Evolutionary conservation across 2,888 invertebrate species (phyloP).

Genomic region (Stenodera caucasica): DNA sequence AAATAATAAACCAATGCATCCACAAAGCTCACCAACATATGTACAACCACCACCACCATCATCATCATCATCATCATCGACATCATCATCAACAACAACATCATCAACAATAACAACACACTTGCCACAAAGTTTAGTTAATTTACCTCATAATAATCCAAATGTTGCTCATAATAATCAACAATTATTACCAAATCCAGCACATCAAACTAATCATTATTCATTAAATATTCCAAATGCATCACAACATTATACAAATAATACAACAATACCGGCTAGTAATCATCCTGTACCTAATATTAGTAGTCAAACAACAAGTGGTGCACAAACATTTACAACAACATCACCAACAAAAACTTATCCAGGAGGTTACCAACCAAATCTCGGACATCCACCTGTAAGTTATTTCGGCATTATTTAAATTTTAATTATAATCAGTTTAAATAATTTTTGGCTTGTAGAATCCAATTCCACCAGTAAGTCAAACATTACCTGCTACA

Average conservation of each 20-base stretch:
- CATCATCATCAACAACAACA: constrained; percentile 32
- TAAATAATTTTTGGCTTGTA: constrained; percentile 29
- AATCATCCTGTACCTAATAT: constrained; percentile 47
- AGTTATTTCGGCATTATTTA: constrained; percentile 20
- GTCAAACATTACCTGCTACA: constrained; percentile 43
- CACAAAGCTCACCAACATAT: constrained; percentile 46
- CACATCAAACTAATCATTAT: constrained; percentile 44
- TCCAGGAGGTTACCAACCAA: constrained; percentile 44
- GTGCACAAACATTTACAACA: constrained; percentile 36
- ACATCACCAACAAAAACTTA: constrained; percentile 37
- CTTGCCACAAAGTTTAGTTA: constrained; percentile 46
- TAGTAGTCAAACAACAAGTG: constrained; percentile 36
- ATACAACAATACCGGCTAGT: constrained; percentile 44
- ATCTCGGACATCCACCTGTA: constrained; percentile 44
- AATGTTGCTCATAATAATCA: constrained; percentile 40
- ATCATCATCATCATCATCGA: constrained; percentile 44
- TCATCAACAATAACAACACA: constrained; percentile 47
- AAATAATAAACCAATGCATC: constrained; percentile 48
- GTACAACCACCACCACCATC: constrained; percentile 44
- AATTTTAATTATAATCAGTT: not conserved
- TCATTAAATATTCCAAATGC: constrained; percentile 46
- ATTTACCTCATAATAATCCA: constrained; percentile 42
- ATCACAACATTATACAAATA: constrained; percentile 40
- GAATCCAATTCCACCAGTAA: constrained; percentile 42
- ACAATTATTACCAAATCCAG: constrained; percentile 31